A percentile compares a stretch with the other conserved stretches of the same genome.
Conservation (phyloP, 2,888 invertebrate genomes). For the Drosophila aldrichi region DNA sequence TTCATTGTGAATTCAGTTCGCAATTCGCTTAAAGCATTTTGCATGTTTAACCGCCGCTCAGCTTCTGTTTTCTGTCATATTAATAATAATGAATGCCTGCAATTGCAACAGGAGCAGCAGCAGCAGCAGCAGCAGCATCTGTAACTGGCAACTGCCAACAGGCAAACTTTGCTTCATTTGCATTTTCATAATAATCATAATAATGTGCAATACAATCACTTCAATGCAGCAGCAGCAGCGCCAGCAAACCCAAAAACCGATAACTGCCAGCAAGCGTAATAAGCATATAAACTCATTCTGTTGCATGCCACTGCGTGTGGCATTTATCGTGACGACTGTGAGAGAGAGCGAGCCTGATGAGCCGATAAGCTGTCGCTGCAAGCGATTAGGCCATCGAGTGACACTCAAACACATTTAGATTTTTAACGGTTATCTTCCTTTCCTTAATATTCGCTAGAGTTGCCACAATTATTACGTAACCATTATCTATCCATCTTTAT, state of each 20-base stretch:
- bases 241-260: slow-evolving; percentile 33
- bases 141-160: slow-evolving; percentile 33
- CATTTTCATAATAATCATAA: slow-evolving; percentile 77
- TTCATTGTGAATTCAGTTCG: slow-evolving; percentile 54
- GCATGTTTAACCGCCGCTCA: slow-evolving; percentile 59
- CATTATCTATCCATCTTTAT: background rate
- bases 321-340: slow-evolving; percentile 35
- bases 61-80: slow-evolving; percentile 45
- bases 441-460: slow-evolving; percentile 4
- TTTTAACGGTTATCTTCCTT: too few species aligned
- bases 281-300: slow-evolving; percentile 54
- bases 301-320: slow-evolving; percentile 43
- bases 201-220: slow-evolving; percentile 42
- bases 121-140: slow-evolving; percentile 5
- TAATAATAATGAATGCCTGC: slow-evolving; percentile 63
- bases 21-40: slow-evolving; percentile 72
- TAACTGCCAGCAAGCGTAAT: slow-evolving; percentile 51
- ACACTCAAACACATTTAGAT: too few species aligned
- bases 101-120: slow-evolving; percentile 33
- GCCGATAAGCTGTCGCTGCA: slow-evolving; percentile 11
- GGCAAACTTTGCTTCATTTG: slow-evolving; percentile 62
- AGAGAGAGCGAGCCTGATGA: slow-evolving; percentile 12
- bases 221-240: slow-evolving; percentile 14
- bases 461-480: slow-evolving; percentile 53
- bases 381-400: too few species aligned